Evolutionary conservation across 1,140 invertebrate genomes (phyloP).

Genomic region (Cotesia glomerata): DNA sequence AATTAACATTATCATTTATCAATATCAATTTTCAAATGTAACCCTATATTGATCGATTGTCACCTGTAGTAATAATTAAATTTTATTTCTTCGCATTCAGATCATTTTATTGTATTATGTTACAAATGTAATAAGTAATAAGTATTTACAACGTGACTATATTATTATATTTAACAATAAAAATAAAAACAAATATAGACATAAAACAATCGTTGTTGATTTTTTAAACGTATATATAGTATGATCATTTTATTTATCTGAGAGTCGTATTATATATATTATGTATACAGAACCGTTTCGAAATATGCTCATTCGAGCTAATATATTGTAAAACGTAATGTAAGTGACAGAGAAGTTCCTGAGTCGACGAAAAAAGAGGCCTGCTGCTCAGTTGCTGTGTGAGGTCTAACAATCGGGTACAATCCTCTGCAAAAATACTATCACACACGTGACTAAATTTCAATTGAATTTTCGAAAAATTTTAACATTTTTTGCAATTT

Average conservation of each 20-base stretch:
- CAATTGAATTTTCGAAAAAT: not conserved
- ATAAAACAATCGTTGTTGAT: not conserved
- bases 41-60: no score
- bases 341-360: not conserved
- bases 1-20: no score
- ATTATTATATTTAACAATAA: no score
- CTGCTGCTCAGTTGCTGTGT: slow-evolving; percentile 9
- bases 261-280: not conserved
- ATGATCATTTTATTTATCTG: not conserved
- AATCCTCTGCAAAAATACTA: slow-evolving; percentile 8
- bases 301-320: not conserved
- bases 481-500: not conserved
- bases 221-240: no score
- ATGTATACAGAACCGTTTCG: no score
- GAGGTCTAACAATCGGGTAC: slow-evolving; percentile 2
- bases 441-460: not conserved
- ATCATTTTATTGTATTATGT: no score
- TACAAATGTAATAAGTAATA: no score
- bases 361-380: slow-evolving; percentile 14
- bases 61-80: no score
- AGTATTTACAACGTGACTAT: no score
- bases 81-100: no score
- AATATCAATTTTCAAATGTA: no score
- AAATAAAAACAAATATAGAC: not conserved
- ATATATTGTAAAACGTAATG: not conserved